Evolutionary conservation across 2,797 vertebrate genomes (phyloP).

Genomic region (Acipenser ruthenus): DNA sequence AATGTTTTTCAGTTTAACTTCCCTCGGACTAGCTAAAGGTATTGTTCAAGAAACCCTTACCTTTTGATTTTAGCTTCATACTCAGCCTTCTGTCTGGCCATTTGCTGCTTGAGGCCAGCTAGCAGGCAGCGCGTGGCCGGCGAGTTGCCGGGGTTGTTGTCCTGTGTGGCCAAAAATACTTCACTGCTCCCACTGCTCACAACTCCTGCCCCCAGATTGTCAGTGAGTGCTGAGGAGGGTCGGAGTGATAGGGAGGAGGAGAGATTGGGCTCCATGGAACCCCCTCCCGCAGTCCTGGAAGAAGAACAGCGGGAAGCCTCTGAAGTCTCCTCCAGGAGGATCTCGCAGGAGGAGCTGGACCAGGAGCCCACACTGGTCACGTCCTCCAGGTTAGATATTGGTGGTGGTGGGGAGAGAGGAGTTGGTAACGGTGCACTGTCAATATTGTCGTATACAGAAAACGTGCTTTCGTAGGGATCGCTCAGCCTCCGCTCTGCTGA

Average conservation of each 20-base stretch:
- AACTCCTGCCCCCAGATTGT: constrained; percentile 4
- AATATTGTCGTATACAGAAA: constrained; percentile 62
- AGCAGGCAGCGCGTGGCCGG: constrained; percentile 43
- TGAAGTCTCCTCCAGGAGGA: constrained; percentile 43
- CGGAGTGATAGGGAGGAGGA: constrained; percentile 44
- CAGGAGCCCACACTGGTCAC: constrained; percentile 29
- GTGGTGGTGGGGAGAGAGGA: constrained; percentile 16
- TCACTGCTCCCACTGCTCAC: constrained; percentile 67
- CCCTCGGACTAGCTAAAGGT: too few relatives aligned
- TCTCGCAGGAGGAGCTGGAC: constrained; percentile 59
- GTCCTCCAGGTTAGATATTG: constrained; percentile 13
- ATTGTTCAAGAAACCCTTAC: constrained; percentile 9
- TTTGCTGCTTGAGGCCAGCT: constrained; percentile 47
- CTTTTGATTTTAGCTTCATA: constrained; percentile 55
- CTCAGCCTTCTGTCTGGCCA: constrained; percentile 51
- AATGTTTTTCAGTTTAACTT: too few relatives aligned
- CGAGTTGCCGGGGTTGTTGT: constrained; percentile 37
- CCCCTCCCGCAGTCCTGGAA: constrained; percentile 21
- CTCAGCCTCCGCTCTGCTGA: constrained; percentile 37
- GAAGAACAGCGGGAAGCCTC: constrained; percentile 15
- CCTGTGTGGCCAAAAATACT: constrained; percentile 51
- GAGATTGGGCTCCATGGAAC: constrained; percentile 42
- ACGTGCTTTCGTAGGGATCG: constrained; percentile 45
- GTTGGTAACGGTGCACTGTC: constrained; percentile 15
- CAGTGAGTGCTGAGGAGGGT: constrained; percentile 26